These are phyloP conservation scores for Trachelus iudaicus DNA, from an alignment of 2,888 invertebrate species.

Conservation along the genomic window DNA sequence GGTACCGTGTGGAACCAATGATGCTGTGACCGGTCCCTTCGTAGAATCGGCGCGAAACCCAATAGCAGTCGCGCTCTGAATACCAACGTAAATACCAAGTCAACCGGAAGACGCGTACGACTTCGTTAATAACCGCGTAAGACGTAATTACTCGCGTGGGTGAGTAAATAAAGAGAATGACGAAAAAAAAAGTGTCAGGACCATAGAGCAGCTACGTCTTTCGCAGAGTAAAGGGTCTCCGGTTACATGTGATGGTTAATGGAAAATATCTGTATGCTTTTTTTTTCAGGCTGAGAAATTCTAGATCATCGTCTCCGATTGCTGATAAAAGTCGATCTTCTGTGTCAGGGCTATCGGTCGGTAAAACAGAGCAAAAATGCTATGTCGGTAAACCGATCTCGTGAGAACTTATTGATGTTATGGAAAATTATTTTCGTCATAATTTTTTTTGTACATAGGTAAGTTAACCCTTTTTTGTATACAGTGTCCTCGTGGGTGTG, in stretches of 20 bases:
- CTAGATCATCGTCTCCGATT: not conserved
- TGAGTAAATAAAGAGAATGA: not conserved
- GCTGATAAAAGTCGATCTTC: not conserved
- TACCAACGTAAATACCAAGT: slow-evolving; percentile 2
- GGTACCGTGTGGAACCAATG: not conserved
- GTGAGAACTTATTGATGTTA: not conserved
- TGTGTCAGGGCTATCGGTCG: not conserved
- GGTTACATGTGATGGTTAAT: not conserved
- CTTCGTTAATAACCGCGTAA: slow-evolving; percentile 1
- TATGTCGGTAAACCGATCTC: not conserved
- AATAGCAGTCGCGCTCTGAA: not conserved
- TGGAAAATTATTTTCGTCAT: not conserved
- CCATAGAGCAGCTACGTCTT: not conserved
- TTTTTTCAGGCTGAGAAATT: not conserved
- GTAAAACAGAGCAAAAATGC: not conserved
- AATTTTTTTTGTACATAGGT: not conserved
- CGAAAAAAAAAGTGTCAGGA: not conserved
- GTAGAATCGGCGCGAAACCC: not conserved
- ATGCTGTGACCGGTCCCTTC: not conserved
- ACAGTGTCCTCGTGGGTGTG: slow-evolving; percentile 13
- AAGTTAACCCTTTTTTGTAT: not conserved
- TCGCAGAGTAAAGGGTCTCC: not conserved
- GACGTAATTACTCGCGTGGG: not conserved
- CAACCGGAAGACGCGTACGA: slow-evolving; percentile 1
- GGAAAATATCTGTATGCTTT: not conserved